Evolutionary conservation across 2,113 vertebrate species (phyloP).

Genomic region (Siniperca chuatsi): DNA sequence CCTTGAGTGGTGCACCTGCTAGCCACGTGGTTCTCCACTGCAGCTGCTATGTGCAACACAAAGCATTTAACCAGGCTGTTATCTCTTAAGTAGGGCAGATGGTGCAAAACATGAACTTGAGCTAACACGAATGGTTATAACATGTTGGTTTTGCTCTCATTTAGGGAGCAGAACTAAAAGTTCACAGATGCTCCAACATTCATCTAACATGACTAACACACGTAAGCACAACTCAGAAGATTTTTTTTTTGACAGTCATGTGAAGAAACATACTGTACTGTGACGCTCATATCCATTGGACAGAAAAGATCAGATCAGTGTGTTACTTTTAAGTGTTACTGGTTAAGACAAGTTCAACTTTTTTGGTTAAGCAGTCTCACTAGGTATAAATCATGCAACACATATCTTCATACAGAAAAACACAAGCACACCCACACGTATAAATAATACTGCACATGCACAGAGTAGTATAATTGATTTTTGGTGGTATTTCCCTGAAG

Average conservation of each 20-base stretch:
- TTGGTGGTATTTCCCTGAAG: slow-evolving; percentile 54
- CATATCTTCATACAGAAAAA: background rate
- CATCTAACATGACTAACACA: background rate
- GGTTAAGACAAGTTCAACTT: background rate
- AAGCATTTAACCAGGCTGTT: slow-evolving; percentile 16
- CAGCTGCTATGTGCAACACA: slow-evolving; percentile 57
- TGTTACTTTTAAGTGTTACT: background rate
- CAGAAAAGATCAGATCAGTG: background rate
- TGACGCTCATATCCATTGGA: background rate
- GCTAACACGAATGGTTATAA: background rate
- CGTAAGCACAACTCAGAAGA: background rate
- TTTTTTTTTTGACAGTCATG: background rate
- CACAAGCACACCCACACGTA: slow-evolving; percentile 16
- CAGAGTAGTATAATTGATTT: slow-evolving; percentile 72
- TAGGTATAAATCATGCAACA: background rate
- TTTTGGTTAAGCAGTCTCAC: background rate
- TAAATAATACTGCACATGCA: slow-evolving; percentile 28
- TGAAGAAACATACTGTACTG: background rate
- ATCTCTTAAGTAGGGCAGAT: slow-evolving; percentile 34
- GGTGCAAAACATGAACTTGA: slow-evolving; percentile 13
- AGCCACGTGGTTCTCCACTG: slow-evolving; percentile 22
- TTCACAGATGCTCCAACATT: background rate
- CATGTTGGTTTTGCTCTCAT: background rate
- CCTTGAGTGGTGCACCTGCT: slow-evolving; percentile 63
- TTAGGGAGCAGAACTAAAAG: background rate